Evolutionary conservation across 2,113 vertebrate species (phyloP).

Genomic region (Balaeniceps rex): DNA sequence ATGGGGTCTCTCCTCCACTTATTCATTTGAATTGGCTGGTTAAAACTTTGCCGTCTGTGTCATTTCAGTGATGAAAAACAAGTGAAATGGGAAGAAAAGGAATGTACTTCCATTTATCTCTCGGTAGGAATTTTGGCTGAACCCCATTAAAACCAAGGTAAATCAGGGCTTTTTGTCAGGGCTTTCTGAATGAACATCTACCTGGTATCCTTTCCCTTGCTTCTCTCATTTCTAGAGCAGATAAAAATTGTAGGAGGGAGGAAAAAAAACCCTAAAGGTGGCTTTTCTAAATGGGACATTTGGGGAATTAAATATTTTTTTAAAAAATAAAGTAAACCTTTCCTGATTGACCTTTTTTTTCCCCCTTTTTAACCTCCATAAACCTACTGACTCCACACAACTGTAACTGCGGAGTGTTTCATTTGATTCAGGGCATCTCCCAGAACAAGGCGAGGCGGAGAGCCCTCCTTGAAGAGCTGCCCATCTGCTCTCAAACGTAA

Average conservation of each 20-base stretch:
- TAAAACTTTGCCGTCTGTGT: neutral
- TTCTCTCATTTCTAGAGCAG: neutral
- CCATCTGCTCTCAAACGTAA: neutral
- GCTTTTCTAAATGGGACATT: neutral
- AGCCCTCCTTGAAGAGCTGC: neutral
- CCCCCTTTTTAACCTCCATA: neutral
- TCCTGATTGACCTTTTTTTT: neutral
- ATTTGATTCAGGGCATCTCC: neutral
- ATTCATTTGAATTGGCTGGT: conserved; percentile 23
- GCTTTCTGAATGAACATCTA: neutral
- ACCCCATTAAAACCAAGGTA: neutral
- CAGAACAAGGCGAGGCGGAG: neutral
- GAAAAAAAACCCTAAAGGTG: neutral
- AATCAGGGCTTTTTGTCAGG: neutral
- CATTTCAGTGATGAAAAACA: neutral
- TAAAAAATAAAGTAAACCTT: neutral
- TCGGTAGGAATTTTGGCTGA: neutral
- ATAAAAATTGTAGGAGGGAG: neutral
- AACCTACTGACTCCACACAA: neutral
- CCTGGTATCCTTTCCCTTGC: neutral
- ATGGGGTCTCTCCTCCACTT: conserved; percentile 59
- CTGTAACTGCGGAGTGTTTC: neutral
- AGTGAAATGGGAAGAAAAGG: neutral
- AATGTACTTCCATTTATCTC: neutral
- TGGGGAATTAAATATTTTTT: neutral